phyloP scores from a whole-genome alignment of 2,113 vertebrate genomes.

The Rhabdornis inornatus region DNA sequence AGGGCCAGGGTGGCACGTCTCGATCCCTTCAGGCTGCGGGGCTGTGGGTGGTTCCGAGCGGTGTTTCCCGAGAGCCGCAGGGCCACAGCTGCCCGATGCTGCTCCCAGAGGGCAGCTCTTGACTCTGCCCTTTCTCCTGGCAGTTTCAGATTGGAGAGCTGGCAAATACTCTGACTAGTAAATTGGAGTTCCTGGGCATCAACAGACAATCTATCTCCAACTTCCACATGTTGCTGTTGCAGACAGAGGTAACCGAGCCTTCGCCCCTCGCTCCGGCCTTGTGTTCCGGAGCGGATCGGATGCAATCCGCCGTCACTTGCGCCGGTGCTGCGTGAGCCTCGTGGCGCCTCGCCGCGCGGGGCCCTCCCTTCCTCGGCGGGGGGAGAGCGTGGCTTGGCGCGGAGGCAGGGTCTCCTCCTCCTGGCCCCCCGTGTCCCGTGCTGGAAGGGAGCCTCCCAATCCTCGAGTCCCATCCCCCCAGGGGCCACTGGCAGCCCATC shows the following conservation, averaged over 20 bases:
- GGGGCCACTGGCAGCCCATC: background rate
- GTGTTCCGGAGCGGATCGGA: constrained; percentile 27
- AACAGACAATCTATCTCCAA: constrained; percentile 96
- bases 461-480: background rate
- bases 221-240: constrained; percentile 95
- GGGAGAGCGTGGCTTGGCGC: background rate
- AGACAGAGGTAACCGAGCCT: constrained; percentile 87
- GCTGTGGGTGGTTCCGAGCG: rapidly evolving
- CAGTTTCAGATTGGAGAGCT: constrained; percentile 99
- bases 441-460: background rate
- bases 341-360: background rate
- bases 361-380: background rate
- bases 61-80: rapidly evolving
- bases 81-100: background rate
- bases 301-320: background rate
- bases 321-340: background rate
- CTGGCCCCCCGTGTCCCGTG: background rate
- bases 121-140: constrained; percentile 38
- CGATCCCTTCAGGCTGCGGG: background rate
- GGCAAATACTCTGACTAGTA: constrained; percentile 96
- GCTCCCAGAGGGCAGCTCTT: background rate
- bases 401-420: background rate
- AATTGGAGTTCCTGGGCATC: constrained; percentile 98
- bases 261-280: constrained; percentile 32
- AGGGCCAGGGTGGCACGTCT: rapidly evolving